Conservation (phyloP, 2,113 vertebrate genomes). For the Lophotis ruficrista region DNA sequence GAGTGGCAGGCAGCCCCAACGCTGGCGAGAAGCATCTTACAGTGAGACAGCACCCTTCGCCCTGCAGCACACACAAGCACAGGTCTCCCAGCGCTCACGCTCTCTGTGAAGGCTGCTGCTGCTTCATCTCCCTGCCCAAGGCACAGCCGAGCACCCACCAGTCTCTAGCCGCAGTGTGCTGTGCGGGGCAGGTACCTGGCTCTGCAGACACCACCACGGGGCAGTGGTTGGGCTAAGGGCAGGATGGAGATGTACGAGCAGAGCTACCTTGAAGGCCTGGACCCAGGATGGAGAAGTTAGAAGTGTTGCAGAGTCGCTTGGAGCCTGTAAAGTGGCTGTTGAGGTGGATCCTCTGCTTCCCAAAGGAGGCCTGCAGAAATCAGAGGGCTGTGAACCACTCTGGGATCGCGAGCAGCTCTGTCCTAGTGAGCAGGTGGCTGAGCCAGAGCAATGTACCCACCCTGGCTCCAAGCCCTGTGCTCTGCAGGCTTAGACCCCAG, state of each 20-base stretch:
- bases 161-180: background rate
- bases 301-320: slow-evolving; percentile 89
- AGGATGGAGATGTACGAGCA: background rate
- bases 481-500: background rate
- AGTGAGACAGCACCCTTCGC: slow-evolving; percentile 81
- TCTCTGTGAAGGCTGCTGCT: accelerated
- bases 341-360: slow-evolving; percentile 79
- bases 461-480: background rate
- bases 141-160: accelerated
- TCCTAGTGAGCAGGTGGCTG: background rate
- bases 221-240: accelerated
- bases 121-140: background rate
- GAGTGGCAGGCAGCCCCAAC: slow-evolving; percentile 96
- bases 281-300: slow-evolving; percentile 90
- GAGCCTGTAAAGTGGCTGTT: slow-evolving; percentile 85
- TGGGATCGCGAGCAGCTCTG: background rate
- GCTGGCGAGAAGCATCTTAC: slow-evolving; percentile 85
- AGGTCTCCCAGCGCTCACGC: background rate
- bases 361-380: slow-evolving; percentile 81
- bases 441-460: background rate
- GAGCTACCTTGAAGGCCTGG: slow-evolving; percentile 84
- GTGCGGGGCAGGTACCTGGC: background rate
- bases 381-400: background rate
- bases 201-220: accelerated
- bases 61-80: slow-evolving; percentile 74